phyloP scores from a whole-genome alignment of 2,797 vertebrate genomes.

The Discoglossus pictus region DNA sequence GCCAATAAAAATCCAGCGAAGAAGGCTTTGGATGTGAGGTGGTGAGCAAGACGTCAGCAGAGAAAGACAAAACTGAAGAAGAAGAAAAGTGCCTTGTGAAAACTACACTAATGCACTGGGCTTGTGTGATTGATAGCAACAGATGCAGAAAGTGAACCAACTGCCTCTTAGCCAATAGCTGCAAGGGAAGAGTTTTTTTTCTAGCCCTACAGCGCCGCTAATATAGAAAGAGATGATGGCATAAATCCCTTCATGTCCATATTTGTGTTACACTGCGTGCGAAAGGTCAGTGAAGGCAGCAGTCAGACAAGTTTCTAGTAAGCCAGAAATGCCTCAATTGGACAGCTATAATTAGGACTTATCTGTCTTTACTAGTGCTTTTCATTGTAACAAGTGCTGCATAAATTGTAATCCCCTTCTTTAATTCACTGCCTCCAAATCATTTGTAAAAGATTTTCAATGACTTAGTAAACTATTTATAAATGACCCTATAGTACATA shows the following conservation, averaged over 20 bases:
- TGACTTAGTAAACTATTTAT: too few relatives aligned
- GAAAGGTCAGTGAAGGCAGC: conserved; percentile 49
- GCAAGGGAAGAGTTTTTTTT: background rate
- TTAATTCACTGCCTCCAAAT: too few relatives aligned
- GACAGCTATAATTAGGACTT: conserved; percentile 40
- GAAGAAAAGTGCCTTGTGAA: conserved; percentile 31
- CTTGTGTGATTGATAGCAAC: conserved; percentile 40
- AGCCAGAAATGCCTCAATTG: conserved; percentile 19
- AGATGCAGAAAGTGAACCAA: conserved; percentile 33
- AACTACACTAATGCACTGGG: conserved; percentile 16
- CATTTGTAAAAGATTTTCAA: too few relatives aligned
- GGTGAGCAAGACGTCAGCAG: conserved; percentile 15
- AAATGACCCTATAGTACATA: too few relatives aligned
- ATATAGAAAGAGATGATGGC: conserved; percentile 51
- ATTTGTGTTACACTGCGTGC: conserved; percentile 41
- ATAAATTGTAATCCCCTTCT: too few relatives aligned
- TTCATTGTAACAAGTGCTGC: conserved; percentile 14
- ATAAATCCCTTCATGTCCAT: conserved; percentile 49
- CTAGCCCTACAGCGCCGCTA: conserved; percentile 18
- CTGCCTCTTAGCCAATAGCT: conserved; percentile 40
- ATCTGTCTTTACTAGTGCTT: conserved; percentile 26
- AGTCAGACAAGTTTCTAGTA: conserved; percentile 20
- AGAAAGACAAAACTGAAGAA: conserved; percentile 30
- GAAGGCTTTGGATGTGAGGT: conserved; percentile 15
- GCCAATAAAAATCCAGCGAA: conserved; percentile 24